A percentile compares a stretch with the other conserved stretches of the same genome.
Conservation (phyloP, 2,113 vertebrate species). For the Spheniscus mendiculus region DNA sequence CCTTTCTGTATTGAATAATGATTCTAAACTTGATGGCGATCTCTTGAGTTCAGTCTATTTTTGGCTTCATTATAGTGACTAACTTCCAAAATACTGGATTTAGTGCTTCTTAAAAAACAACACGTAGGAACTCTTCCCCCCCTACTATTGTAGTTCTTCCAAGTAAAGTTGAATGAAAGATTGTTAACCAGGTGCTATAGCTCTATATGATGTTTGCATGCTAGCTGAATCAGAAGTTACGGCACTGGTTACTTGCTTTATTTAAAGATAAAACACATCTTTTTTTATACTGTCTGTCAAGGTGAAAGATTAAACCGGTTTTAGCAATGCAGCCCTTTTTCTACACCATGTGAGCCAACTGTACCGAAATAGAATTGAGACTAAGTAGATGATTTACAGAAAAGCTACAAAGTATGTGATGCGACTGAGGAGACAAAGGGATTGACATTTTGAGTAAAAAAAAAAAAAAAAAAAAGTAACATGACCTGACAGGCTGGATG, state of each 20-base stretch:
- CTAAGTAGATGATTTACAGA: background rate
- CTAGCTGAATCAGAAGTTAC: background rate
- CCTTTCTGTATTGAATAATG: background rate
- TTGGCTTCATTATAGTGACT: background rate
- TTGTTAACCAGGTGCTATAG: background rate
- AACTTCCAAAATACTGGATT: background rate
- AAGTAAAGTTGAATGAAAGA: background rate
- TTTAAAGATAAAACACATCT: background rate
- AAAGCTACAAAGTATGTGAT: background rate
- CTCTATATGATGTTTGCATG: background rate
- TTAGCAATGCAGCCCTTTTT: background rate
- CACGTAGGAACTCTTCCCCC: accelerated
- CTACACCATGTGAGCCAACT: background rate
- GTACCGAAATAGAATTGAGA: background rate
- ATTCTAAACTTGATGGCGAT: background rate
- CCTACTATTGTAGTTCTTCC: background rate
- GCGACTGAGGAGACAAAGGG: background rate
- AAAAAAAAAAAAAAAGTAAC: background rate
- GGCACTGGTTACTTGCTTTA: background rate
- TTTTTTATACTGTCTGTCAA: background rate
- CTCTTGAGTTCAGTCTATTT: background rate
- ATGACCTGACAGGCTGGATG: background rate
- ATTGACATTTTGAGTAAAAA: background rate
- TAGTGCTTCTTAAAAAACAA: background rate
- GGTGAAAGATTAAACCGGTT: background rate